Evolutionary conservation across 2,797 vertebrate species (phyloP), one percentile per base, ranked within the genome.

Genomic region (Brachyalestes nurse): DNA sequence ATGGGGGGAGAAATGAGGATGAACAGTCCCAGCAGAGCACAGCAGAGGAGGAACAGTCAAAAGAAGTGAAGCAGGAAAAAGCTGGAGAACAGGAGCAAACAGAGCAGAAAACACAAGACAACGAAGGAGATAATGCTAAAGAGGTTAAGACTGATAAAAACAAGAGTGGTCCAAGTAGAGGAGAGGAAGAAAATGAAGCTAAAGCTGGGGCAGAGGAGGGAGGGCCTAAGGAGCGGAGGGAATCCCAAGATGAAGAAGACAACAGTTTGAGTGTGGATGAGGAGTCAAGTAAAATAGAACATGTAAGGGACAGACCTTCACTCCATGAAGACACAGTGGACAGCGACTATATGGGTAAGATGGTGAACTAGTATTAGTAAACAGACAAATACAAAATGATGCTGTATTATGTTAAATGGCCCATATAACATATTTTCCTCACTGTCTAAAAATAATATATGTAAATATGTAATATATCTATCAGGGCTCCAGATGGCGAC

Each of bases 271-370:
- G 17, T 23, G 73, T 86, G 6, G 42, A 87, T 38, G 72, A 87
- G 0, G 73, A 60, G 14, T 58, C 67, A 55, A 64, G 76, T 6
- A 16, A 55, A 23, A 25, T 5, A 8, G 28, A 49, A 28, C 6
- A 38, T 55, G 2, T 40, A 28, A 19, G 17, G 61, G 19, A 78
- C 38, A 84, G 23, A 47, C 25, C 67, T 72, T 65, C 25, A 34
- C 9, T 47, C 58, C 60, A 2, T 17, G 45, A 51, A 16, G 82
- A 85, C 0, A 13, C 58, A 2, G 60, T 10, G 21, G 58, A 86
- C 1, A 76, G 38, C 12, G 90, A 90, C 16, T 92, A 92, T 72
- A 91, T 90, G 82, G 92, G 93, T 95, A 88, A 92, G 84, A 40
- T 1, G 9, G 40, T 77, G 42, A 69, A 51, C 34, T 72, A 55